Conservation (phyloP, 2,113 vertebrate genomes). For the Nestor notabilis region DNA sequence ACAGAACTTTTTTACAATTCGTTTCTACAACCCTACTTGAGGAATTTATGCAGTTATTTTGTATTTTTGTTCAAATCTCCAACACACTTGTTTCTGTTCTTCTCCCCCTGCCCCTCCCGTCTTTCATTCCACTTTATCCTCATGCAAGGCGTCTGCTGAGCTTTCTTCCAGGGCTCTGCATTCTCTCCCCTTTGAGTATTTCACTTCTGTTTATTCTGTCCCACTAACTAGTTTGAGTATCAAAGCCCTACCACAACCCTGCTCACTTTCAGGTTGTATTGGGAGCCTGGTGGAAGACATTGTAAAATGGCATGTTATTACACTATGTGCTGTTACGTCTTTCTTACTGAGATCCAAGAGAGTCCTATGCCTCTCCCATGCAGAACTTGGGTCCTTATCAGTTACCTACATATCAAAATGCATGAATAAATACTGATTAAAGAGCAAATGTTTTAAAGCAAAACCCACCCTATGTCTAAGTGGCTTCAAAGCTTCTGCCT, state of each 20-base stretch:
- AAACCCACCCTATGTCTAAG: not conserved
- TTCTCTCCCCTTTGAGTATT: not conserved
- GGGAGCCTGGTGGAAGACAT: not conserved
- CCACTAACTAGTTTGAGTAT: not conserved
- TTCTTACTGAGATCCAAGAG: not conserved
- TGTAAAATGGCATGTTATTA: not conserved
- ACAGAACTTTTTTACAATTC: not conserved
- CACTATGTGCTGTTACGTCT: not conserved
- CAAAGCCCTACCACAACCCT: not conserved
- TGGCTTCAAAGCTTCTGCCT: fast-evolving
- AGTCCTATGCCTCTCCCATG: not conserved
- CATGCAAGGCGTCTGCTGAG: not conserved
- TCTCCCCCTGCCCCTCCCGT: not conserved
- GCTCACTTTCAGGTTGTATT: not conserved
- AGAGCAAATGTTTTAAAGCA: not conserved
- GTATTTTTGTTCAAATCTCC: not conserved
- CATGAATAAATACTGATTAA: not conserved
- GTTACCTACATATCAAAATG: not conserved
- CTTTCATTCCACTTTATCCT: not conserved
- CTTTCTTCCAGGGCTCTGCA: not conserved
- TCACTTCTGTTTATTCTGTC: not conserved
- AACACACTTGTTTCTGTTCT: not conserved
- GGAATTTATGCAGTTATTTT: not conserved
- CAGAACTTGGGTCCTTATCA: not conserved
- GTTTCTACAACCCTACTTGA: not conserved